Evolutionary conservation across 2,113 vertebrate species (phyloP).

Genomic region (Triplophysa dalaica): DNA sequence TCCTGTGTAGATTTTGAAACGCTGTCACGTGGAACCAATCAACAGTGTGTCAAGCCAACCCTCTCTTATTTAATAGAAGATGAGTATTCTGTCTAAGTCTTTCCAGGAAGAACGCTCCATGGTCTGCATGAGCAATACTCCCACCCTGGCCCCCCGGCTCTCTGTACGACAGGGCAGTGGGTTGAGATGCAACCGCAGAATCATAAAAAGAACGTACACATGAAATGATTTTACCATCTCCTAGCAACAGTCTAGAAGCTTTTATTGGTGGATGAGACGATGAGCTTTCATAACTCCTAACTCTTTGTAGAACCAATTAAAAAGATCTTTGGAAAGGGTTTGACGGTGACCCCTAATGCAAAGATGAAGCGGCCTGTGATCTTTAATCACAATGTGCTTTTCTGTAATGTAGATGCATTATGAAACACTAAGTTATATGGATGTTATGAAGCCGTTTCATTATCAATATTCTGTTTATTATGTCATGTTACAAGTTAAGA

Average conservation of each 20-base stretch:
- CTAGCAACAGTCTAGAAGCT: slow-evolving; percentile 19
- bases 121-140: slow-evolving; percentile 9
- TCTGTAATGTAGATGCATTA: not conserved
- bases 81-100: slow-evolving; percentile 24
- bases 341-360: slow-evolving; percentile 8
- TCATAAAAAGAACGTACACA: slow-evolving; percentile 11
- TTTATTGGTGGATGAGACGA: not conserved
- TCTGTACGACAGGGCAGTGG: not conserved
- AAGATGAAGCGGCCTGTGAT: slow-evolving; percentile 5
- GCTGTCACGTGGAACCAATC: slow-evolving; percentile 18
- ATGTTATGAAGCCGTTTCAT: slow-evolving; percentile 2
- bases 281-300: not conserved
- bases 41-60: slow-evolving; percentile 21
- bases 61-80: slow-evolving; percentile 14
- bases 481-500: not conserved
- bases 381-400: not conserved
- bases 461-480: not conserved
- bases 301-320: slow-evolving; percentile 3
- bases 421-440: not conserved
- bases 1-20: slow-evolving; percentile 11
- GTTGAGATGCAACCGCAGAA: slow-evolving; percentile 8
- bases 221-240: slow-evolving; percentile 18
- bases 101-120: slow-evolving; percentile 1
- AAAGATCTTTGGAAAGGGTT: slow-evolving; percentile 2
- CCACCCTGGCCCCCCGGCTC: not conserved